Conservation (phyloP, 2,888 invertebrate species). For the Eremobia ochroleuca region DNA sequence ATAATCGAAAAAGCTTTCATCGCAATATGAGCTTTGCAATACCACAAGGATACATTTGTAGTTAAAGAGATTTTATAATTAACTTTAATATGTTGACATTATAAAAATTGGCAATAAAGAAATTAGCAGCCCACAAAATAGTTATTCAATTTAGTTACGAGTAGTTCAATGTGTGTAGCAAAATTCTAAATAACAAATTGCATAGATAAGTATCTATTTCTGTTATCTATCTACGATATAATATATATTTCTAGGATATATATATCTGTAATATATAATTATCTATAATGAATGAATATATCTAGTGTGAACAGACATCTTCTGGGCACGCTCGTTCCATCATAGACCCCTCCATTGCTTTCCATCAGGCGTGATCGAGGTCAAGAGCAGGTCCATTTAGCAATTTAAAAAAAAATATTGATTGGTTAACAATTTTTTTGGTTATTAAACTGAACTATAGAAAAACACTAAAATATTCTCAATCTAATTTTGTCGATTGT, state of each 20-base stretch:
- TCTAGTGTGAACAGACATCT: too few species aligned
- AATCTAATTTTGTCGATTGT: not conserved
- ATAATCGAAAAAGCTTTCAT: conserved; percentile 8
- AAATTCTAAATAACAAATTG: conserved; percentile 2
- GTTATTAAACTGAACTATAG: not conserved
- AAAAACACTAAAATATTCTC: not conserved
- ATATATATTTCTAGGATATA: too few species aligned
- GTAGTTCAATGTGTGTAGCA: not conserved
- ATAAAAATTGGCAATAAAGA: conserved; percentile 39
- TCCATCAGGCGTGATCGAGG: too few species aligned
- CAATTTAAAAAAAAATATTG: too few species aligned
- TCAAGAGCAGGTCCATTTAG: too few species aligned
- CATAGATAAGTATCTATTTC: not conserved
- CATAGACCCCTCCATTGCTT: too few species aligned
- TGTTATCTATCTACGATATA: too few species aligned
- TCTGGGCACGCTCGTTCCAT: too few species aligned
- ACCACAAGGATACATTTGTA: conserved; percentile 16
- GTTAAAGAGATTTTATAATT: conserved; percentile 18
- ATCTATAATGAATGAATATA: too few species aligned
- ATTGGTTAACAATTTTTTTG: too few species aligned
- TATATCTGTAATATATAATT: too few species aligned
- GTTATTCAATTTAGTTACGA: conserved; percentile 18
- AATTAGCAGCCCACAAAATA: not conserved
- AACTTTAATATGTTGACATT: conserved; percentile 35
- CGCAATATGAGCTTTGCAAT: conserved; percentile 23